A percentile compares a stretch with the other conserved stretches of the same genome.
Conservation (phyloP, 1,140 invertebrate species). For the Ostrea denselamellosa region DNA sequence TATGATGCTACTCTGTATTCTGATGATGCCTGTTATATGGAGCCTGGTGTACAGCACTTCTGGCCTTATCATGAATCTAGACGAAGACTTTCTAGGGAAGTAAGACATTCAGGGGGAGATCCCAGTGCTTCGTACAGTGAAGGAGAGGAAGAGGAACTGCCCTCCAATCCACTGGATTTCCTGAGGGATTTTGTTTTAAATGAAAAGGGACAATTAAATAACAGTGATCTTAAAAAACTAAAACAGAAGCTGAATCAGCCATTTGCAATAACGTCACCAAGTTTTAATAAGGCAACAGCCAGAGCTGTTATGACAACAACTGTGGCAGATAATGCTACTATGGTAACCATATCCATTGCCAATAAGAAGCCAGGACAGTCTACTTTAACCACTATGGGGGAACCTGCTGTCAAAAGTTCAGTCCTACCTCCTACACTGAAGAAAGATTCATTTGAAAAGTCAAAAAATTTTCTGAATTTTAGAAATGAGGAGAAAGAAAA, state of each 20-base stretch:
- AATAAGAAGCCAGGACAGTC: conserved; percentile 54
- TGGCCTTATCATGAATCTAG: conserved; percentile 12
- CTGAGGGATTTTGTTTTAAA: conserved; percentile 16
- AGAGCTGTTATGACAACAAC: conserved; percentile 72
- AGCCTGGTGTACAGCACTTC: neutral
- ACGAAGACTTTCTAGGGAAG: neutral
- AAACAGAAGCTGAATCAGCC: conserved; percentile 54
- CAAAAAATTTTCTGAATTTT: conserved; percentile 26
- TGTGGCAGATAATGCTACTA: conserved; percentile 67
- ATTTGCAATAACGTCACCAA: conserved; percentile 70
- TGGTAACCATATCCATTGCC: conserved; percentile 72
- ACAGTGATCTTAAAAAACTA: conserved; percentile 44
- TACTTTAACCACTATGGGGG: conserved; percentile 27
- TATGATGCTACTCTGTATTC: conserved; percentile 1
- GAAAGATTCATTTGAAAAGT: neutral
- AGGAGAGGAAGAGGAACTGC: conserved; percentile 8
- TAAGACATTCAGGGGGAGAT: neutral
- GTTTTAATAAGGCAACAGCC: conserved; percentile 69
- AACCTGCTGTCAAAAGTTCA: neutral
- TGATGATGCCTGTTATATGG: conserved; percentile 8
- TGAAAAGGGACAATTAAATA: conserved; percentile 25
- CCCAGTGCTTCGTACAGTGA: neutral
- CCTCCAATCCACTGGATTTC: neutral
- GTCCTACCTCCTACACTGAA: neutral
- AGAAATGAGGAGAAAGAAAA: conserved; percentile 45